Conservation (phyloP, 2,797 vertebrate species). For the Sebastolobus altivelis region DNA sequence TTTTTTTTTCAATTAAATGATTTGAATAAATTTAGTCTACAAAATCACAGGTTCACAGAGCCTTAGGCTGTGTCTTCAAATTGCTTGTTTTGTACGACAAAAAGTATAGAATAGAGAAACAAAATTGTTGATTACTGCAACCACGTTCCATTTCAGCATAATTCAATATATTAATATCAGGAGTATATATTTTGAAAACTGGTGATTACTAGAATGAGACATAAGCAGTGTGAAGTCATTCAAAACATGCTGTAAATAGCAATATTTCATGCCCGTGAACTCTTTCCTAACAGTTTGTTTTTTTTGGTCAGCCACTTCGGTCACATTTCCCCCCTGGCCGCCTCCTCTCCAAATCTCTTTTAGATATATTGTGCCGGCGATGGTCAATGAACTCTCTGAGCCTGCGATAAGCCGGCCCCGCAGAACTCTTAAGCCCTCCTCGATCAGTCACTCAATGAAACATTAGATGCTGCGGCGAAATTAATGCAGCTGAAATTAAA, state of each 20-base stretch:
- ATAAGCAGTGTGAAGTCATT: neutral
- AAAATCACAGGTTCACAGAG: neutral
- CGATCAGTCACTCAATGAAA: conserved; percentile 69
- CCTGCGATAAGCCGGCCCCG: conserved; percentile 56
- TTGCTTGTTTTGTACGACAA: neutral
- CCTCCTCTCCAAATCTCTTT: conserved; percentile 22
- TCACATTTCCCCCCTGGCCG: neutral
- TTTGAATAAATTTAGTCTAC: conserved; percentile 6
- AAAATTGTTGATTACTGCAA: neutral
- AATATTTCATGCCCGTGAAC: neutral
- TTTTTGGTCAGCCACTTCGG: neutral
- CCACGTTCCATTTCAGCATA: neutral
- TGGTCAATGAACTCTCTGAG: conserved; percentile 52
- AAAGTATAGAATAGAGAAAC: neutral
- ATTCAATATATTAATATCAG: conserved; percentile 9
- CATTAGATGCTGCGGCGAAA: conserved; percentile 72
- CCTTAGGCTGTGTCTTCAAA: neutral
- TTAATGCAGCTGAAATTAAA: conserved; percentile 75
- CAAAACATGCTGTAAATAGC: neutral
- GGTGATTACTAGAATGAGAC: neutral
- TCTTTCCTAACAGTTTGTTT: neutral
- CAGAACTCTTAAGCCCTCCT: conserved; percentile 55
- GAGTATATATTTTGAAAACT: neutral
- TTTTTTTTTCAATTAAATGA: neutral
- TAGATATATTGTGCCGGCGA: conserved; percentile 35